A percentile compares a stretch with the other conserved stretches of the same genome.
Conservation (phyloP, 2,797 vertebrate species). For the Crocodylus rhombifer region DNA sequence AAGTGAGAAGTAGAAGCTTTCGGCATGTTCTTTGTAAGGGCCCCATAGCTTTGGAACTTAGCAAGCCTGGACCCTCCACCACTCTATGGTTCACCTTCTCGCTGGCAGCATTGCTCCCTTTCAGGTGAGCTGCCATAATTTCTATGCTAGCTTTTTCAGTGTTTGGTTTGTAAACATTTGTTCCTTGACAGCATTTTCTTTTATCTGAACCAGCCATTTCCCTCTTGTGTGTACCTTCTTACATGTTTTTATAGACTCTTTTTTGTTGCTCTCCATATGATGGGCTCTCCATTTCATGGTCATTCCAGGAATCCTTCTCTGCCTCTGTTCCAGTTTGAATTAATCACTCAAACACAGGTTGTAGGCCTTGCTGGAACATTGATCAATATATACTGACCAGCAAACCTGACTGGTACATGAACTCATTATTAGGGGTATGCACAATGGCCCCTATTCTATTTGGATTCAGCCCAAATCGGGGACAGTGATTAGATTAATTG, state of each 20-base stretch:
- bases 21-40: background rate
- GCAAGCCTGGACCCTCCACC: background rate
- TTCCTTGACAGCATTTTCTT: background rate
- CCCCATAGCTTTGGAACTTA: too few relatives aligned
- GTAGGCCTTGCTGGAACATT: too few relatives aligned
- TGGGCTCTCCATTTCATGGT: background rate
- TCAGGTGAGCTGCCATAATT: background rate
- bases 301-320: constrained; percentile 44
- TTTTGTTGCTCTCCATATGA: background rate
- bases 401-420: too few relatives aligned
- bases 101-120: too few relatives aligned
- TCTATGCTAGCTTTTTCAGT: background rate
- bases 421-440: too few relatives aligned
- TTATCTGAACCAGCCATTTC: background rate
- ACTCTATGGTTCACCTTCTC: background rate
- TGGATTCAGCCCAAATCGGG: too few relatives aligned
- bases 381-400: too few relatives aligned
- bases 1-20: background rate
- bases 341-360: background rate
- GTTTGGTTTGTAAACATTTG: background rate
- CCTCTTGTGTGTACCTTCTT: constrained; percentile 23
- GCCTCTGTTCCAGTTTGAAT: constrained; percentile 51
- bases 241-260: background rate
- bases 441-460: too few relatives aligned
- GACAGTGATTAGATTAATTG: too few relatives aligned